phyloP scores from a whole-genome alignment of 2,113 vertebrate species.

The Lontra canadensis region DNA sequence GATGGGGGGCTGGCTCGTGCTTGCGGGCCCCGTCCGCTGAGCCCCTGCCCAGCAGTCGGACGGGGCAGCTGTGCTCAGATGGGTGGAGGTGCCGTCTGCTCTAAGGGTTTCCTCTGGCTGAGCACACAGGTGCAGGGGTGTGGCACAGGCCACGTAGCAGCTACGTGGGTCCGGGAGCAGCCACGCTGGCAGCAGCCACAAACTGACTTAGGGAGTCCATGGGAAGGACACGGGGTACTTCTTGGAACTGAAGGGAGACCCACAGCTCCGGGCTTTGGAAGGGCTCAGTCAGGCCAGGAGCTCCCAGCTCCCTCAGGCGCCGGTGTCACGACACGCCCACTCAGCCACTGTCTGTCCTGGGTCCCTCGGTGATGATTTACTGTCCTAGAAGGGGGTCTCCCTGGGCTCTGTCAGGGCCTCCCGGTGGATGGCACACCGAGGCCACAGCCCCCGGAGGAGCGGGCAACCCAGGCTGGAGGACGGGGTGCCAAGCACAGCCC shows the following conservation, averaged over 20 bases:
- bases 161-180: no score
- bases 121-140: neutral
- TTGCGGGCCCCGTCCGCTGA: no score
- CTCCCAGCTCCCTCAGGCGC: neutral
- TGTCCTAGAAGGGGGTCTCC: neutral
- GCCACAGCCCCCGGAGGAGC: neutral
- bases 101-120: neutral
- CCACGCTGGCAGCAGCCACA: neutral
- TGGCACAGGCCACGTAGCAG: no score
- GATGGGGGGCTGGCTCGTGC: rapidly evolving
- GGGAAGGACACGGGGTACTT: neutral
- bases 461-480: neutral
- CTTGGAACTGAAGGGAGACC: no score
- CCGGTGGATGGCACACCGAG: neutral
- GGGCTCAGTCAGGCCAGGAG: neutral
- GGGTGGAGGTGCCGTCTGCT: neutral
- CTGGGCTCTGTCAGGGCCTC: neutral
- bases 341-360: neutral
- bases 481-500: no score
- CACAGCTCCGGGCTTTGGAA: neutral
- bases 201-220: neutral
- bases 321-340: neutral
- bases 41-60: no score
- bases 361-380: neutral
- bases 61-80: no score